A percentile compares a stretch with the other conserved stretches of the same genome.
These are phyloP conservation scores for Dasyprocta punctata DNA, from an alignment of 2,113 vertebrate species.

Conservation along the genomic window DNA sequence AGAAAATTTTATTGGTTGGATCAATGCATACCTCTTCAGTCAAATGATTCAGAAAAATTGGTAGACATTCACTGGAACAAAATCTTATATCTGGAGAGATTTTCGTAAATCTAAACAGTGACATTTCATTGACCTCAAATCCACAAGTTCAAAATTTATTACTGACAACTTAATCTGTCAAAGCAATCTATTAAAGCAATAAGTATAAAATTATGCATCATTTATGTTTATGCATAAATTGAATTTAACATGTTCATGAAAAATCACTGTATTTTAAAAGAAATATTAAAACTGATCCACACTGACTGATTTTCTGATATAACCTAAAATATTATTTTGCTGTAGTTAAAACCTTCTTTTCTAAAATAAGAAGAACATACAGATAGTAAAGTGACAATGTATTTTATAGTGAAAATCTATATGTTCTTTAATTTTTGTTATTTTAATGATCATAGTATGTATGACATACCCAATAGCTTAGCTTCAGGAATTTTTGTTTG, in stretches of 20 bases:
- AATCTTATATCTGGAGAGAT: conserved; percentile 33
- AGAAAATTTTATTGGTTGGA: conserved; percentile 59
- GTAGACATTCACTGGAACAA: conserved; percentile 34
- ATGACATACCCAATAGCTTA: conserved; percentile 47
- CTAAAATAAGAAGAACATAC: not conserved
- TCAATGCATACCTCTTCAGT: conserved; percentile 56
- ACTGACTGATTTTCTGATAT: conserved; percentile 14
- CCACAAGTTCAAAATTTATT: conserved; percentile 60
- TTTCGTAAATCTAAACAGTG: conserved; percentile 17
- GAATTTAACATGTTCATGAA: conserved; percentile 53
- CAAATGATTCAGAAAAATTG: conserved; percentile 31
- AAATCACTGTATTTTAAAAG: conserved; percentile 39
- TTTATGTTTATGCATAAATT: conserved; percentile 43
- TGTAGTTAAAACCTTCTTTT: not conserved
- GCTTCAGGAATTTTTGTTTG: conserved; percentile 57
- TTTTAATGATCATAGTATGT: conserved; percentile 37
- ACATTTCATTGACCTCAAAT: conserved; percentile 54
- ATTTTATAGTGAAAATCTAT: not conserved
- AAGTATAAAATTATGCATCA: conserved; percentile 22
- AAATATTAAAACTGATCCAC: conserved; percentile 36
- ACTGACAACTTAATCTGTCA: conserved; percentile 37
- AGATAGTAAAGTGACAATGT: not conserved
- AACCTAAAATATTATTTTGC: conserved; percentile 46
- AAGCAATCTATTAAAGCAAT: conserved; percentile 29
- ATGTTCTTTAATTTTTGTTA: conserved; percentile 38